Percentiles rank a stretch among this genome's conserved stretches.
These are phyloP conservation scores for Alca torda DNA, from an alignment of 2,797 vertebrate species.

Conservation along the genomic window DNA sequence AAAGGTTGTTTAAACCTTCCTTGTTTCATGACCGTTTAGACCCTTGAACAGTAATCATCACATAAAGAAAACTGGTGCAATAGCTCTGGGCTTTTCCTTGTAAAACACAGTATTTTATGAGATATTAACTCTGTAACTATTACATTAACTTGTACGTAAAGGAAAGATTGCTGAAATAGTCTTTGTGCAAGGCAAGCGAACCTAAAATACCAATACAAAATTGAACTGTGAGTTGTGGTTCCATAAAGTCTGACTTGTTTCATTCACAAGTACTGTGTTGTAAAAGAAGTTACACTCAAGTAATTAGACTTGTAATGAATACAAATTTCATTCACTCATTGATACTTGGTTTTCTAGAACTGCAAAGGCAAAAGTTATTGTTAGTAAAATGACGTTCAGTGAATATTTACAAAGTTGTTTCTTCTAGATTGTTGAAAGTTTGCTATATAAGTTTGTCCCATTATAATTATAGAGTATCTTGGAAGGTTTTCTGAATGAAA, in stretches of 20 bases:
- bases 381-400: background rate
- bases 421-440: background rate
- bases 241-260: background rate
- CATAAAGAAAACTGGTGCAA: background rate
- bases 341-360: background rate
- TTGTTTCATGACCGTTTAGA: background rate
- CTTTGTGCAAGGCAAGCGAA: background rate
- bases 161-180: background rate
- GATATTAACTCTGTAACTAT: background rate
- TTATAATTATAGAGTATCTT: background rate
- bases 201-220: background rate
- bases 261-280: background rate
- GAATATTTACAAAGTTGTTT: background rate
- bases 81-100: background rate
- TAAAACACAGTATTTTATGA: background rate
- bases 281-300: background rate
- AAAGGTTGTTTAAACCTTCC: background rate
- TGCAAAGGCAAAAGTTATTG: background rate
- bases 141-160: slow-evolving; percentile 5
- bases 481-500: background rate
- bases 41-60: background rate
- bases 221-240: background rate
- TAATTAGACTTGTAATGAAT: background rate
- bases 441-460: background rate
- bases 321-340: background rate